These are phyloP conservation scores for Holothuria glaberrima DNA, from an alignment of 35 echinoderm and acorn worm species.

Conservation along the genomic window DNA sequence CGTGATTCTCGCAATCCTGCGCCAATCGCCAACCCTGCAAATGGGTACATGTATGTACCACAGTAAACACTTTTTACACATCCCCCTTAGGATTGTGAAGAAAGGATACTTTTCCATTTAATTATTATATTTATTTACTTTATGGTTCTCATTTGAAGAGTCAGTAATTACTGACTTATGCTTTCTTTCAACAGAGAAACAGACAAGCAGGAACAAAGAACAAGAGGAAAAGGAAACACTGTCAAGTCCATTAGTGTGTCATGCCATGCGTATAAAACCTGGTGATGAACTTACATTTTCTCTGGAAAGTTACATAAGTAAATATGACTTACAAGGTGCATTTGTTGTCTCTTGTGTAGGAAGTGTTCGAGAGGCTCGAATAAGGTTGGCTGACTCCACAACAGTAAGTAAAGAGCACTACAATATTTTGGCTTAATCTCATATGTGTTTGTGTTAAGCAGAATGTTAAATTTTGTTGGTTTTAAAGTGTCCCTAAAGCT, in stretches of 20 bases:
- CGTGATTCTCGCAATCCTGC: too few species aligned
- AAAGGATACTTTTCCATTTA: neutral
- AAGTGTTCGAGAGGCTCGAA: conserved; percentile 52
- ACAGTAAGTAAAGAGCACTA: conserved; percentile 54
- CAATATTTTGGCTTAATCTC: too few species aligned
- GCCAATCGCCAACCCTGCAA: too few species aligned
- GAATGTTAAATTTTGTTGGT: neutral
- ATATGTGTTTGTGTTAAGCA: neutral
- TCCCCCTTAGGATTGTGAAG: neutral
- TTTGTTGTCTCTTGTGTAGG: conserved; percentile 83
- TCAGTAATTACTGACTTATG: too few species aligned
- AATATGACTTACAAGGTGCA: conserved; percentile 57
- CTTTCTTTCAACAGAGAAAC: neutral
- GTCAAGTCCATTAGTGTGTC: conserved; percentile 57
- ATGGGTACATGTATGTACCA: too few species aligned
- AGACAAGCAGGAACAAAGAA: neutral
- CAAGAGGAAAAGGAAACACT: neutral
- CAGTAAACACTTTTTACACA: too few species aligned
- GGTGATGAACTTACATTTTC: conserved; percentile 70
- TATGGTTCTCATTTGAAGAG: neutral
- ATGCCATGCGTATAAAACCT: conserved; percentile 62
- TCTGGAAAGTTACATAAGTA: conserved; percentile 44
- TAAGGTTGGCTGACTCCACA: conserved; percentile 80
- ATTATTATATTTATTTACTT: neutral
- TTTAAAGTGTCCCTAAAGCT: too few species aligned